Evolutionary conservation across 2,888 invertebrate species (phyloP), one percentile per base, ranked within the genome.

Genomic region (Polymixis flavicincta): DNA sequence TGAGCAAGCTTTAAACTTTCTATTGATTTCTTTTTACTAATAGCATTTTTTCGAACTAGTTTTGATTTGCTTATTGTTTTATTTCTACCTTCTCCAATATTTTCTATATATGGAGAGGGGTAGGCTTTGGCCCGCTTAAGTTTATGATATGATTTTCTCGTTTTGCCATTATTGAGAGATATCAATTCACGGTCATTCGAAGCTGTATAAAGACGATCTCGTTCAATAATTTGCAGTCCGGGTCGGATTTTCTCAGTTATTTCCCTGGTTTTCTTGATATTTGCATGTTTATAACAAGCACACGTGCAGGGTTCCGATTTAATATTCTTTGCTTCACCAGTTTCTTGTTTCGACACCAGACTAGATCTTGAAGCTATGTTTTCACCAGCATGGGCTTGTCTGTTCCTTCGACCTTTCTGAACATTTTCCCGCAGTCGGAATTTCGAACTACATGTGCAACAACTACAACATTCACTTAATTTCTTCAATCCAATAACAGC

Each of bases 231-330:
- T 55, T 65, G 65, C 32, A 79, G 76, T 61, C 78, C 73, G 17
- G 66, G 74, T 1, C 63, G 80, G 19, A 85, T 69, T 75, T 85
- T 90, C 69, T 80, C 87, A 6, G 85, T 52, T 7, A 85, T 69
- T 57, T 83, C 80, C 25, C 81, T 88, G 1, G 89, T 89, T 14
- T 84, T 78, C 14, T 42, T 48, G 72, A 84, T 74, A 87, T 90
- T 28, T 61, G 88, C 86, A 45, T 90, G 77, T 84, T 90, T 87
- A 69, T 22, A 45, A 59, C 85, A 84, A 5, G 90, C 86, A 78
- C 93, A 93, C 5, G 92, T 92, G 80, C 94, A 93, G 22, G 94
- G 93, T 65, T 93, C 94, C 8, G 94, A 94, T 68, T 84, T 89
- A 52, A 92, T 91, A 71, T 89, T 85, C 83, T 93, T 93, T 4